These are phyloP conservation scores for Paralichthys olivaceus DNA, from an alignment of 2,113 vertebrate species.

Conservation along the genomic window DNA sequence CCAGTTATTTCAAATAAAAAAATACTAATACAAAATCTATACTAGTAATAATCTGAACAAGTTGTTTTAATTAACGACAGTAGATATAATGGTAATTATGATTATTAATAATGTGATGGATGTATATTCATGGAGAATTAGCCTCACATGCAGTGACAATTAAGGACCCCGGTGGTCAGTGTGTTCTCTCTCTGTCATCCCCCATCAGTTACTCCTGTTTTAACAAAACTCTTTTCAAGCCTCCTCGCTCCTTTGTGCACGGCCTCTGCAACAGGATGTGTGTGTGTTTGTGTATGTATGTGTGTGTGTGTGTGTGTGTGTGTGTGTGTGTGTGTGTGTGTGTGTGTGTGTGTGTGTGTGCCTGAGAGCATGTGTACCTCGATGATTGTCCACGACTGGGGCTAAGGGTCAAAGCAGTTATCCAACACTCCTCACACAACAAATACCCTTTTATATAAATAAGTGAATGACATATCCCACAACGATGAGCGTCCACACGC, in stretches of 20 bases:
- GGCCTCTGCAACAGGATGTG: conserved; percentile 63
- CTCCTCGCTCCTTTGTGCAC: conserved; percentile 66
- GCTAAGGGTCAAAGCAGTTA: conserved; percentile 75
- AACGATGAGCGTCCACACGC: background rate
- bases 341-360: background rate
- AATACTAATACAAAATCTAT: too few relatives aligned
- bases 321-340: too few relatives aligned
- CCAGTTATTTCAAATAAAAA: too few relatives aligned
- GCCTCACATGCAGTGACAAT: conserved; percentile 53
- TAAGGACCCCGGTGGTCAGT: conserved; percentile 67
- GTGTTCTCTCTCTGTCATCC: conserved; percentile 28
- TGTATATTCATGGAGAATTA: conserved; percentile 48
- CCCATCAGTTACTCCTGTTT: conserved; percentile 65
- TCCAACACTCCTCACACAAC: background rate
- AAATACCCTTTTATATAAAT: background rate
- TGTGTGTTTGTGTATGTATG: background rate
- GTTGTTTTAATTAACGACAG: too few relatives aligned
- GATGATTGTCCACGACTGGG: conserved; percentile 64
- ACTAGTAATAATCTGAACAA: too few relatives aligned
- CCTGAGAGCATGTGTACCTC: too few relatives aligned
- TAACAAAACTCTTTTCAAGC: conserved; percentile 69
- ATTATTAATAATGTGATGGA: background rate
- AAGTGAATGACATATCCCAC: background rate
- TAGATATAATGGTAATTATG: background rate
- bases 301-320: background rate